Base-by-base conservation (phyloP, 2,113 vertebrate species). In the Athene noctua region DNA sequence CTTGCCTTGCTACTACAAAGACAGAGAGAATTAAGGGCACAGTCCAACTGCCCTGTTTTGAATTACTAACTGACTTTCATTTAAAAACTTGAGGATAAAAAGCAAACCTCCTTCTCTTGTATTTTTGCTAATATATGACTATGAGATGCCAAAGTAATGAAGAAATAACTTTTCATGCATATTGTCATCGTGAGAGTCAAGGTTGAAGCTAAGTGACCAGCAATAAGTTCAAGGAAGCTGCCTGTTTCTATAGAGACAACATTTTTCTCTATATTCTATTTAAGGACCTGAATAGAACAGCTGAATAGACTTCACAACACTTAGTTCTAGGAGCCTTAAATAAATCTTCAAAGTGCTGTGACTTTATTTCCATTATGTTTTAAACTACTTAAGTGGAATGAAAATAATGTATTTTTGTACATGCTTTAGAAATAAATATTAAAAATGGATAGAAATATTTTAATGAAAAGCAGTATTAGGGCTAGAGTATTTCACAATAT, bases 221-320 rank as follows among this genome's bases (percentile, higher is more conserved):
- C 46, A 66, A 6, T 21, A 74, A 66, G 61, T 61, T 74, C 55
- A 61, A 59, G 65, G 59, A 70, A 92, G 34, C 54, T 93, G 27
- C 20, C 74, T 93, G 71, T 97, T 95, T 93, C 88, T 95, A 93
- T 65, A 80, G 90, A 77, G 71, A 96, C 80, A 52, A 82, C 15
- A n/a, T 22, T 75, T 86, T 93, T 79, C 51, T 61, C 65, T 65
- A 7, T 74, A 26, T 80, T 92, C 44, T 62, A 19, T 73, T 95
- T 65, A 57, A 91, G 68, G 80, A 52, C 6, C 49, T 68, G 54
- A 93, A 80, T 12, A n/a, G 52, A 89, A 49, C 20, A 62, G 42
- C 38, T 91, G 77, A 94, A 75, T 59, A 85, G 30, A 62, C 13
- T 71, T 87, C 18, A n/a, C 18, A 83, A 20, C 13, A 34, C 13